A percentile compares a stretch with the other conserved stretches of the same genome.
phyloP scores from a whole-genome alignment of 2,113 vertebrate species.

The Nannobrachium achirus region DNA sequence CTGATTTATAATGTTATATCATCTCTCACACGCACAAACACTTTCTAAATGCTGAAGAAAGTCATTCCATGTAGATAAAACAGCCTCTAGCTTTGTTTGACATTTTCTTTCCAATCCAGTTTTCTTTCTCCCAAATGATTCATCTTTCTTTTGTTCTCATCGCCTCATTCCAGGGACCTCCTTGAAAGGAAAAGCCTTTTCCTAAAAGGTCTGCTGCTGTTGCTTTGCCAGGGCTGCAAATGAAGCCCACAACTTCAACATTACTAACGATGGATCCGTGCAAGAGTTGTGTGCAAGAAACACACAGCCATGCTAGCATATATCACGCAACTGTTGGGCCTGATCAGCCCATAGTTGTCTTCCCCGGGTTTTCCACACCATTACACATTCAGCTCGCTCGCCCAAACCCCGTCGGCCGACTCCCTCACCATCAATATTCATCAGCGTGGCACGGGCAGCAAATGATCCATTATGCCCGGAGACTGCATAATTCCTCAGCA shows the following conservation, averaged over 20 bases:
- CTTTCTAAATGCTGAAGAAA: background rate
- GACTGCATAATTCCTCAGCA: conserved; percentile 15
- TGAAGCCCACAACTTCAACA: too few relatives aligned
- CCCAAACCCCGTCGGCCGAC: background rate
- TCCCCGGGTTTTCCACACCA: background rate
- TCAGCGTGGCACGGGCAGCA: background rate
- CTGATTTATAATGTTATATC: too few relatives aligned
- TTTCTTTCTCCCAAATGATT: background rate
- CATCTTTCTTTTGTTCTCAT: background rate
- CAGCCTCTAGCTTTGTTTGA: conserved; percentile 13
- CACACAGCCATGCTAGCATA: background rate
- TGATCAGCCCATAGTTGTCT: background rate
- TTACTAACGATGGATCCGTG: background rate
- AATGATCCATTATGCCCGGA: conserved; percentile 14
- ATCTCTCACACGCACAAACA: too few relatives aligned
- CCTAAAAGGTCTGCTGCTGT: too few relatives aligned
- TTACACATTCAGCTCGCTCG: background rate
- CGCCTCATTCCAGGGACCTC: conserved; percentile 8
- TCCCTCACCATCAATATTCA: conserved; percentile 12
- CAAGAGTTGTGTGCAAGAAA: background rate
- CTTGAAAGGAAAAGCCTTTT: background rate
- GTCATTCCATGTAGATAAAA: conserved; percentile 3
- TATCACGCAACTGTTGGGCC: background rate
- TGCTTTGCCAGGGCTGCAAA: background rate
- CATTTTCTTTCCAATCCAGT: conserved; percentile 7